These are phyloP conservation scores for Miniopterus natalensis DNA, from an alignment of 2,113 vertebrate genomes.

Conservation along the genomic window DNA sequence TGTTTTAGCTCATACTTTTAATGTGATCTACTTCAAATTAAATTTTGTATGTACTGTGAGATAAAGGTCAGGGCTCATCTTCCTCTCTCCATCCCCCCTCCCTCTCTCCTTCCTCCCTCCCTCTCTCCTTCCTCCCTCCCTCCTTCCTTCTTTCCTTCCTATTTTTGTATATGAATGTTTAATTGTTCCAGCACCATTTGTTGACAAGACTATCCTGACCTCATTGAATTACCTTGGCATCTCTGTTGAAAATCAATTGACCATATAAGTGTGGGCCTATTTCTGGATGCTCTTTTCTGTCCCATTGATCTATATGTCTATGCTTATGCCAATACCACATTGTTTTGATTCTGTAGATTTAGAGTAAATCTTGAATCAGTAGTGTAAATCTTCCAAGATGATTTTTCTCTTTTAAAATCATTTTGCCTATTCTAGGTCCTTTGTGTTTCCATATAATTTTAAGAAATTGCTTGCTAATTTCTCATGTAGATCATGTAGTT, in stretches of 20 bases:
- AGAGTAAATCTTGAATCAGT: not conserved
- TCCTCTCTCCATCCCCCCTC: too few relatives aligned
- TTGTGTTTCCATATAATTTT: not conserved
- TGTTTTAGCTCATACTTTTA: not conserved
- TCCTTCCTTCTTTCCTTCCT: not conserved
- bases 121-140: not conserved
- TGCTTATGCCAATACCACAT: not conserved
- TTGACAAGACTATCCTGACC: not conserved
- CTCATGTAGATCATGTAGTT: not conserved
- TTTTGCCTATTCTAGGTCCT: not conserved
- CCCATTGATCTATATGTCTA: not conserved
- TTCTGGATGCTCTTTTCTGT: not conserved
- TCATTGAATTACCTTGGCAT: constrained; percentile 19
- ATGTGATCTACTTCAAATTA: constrained; percentile 1
- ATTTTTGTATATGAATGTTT: not conserved
- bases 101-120: too few relatives aligned
- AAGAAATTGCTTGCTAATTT: not conserved
- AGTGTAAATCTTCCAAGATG: not conserved
- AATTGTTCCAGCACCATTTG: not conserved
- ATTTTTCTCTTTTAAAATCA: constrained; percentile 7
- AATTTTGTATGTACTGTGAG: not conserved
- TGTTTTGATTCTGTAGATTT: not conserved
- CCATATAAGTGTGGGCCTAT: not conserved
- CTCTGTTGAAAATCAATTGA: constrained; percentile 41
- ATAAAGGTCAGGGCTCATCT: not conserved